Percentiles rank a stretch among this genome's conserved stretches.
phyloP scores from a whole-genome alignment of 1,140 invertebrate genomes.

The Saxidomus purpurata region DNA sequence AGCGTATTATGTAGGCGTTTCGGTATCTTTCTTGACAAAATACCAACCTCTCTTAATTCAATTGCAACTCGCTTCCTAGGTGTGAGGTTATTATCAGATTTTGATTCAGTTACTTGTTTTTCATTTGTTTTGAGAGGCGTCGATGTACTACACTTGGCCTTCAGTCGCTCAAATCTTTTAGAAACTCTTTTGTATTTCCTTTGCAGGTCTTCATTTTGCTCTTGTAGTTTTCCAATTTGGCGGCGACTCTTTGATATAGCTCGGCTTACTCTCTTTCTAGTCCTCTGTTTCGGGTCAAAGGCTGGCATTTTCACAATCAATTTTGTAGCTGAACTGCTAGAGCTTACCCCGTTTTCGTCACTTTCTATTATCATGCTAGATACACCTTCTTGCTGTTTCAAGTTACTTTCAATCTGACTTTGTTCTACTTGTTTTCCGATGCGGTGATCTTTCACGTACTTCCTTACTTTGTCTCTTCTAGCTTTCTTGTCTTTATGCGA shows the following conservation, averaged over 20 bases:
- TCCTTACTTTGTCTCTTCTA: not conserved
- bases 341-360: not conserved
- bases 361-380: not conserved
- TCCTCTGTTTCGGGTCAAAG: not conserved
- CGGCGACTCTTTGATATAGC: not conserved
- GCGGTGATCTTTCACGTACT: not conserved
- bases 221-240: not conserved
- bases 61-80: not conserved
- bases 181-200: constrained; percentile 8
- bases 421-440: not conserved
- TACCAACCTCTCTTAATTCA: not conserved
- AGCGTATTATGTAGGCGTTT: not conserved
- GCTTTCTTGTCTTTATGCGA: not conserved
- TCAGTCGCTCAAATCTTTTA: not conserved
- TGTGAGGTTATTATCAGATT: not conserved
- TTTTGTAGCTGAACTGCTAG: not conserved
- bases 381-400: too few relatives aligned
- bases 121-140: too few relatives aligned
- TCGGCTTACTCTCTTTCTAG: not conserved
- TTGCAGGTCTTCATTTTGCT: not conserved
- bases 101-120: not conserved
- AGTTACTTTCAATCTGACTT: not conserved
- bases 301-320: not conserved
- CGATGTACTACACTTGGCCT: not conserved
- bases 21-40: not conserved